Evolutionary conservation across 2,797 vertebrate genomes (phyloP), one percentile per base, ranked within the genome.

Genomic region (Epinephelus coioides): DNA sequence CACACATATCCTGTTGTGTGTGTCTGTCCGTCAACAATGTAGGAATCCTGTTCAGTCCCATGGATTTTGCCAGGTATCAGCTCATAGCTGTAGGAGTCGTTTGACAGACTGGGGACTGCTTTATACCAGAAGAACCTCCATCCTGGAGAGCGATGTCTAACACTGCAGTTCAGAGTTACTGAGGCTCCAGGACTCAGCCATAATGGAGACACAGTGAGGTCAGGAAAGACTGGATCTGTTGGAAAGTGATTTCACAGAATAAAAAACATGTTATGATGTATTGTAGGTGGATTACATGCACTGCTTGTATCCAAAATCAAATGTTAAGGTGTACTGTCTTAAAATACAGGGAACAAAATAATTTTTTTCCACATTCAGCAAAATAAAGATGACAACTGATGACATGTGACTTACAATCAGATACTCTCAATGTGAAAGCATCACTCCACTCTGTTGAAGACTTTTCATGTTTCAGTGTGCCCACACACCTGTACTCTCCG

Each of bases 61-160:
- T 3, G 44, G 50, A 2, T 30, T 49, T 38, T 86, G 18, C 38
- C 69, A 60, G 84, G 49, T 3, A 92, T 76, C 54, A 66, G 55
- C 53, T 83, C 47, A 40, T 17, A 30, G 0, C 2, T 67, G 84
- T 80, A 80, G 23, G 10, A 23, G 11, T 8, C 2, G 7, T 4
- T 0, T 61, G 68, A 5, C 4, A 0, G 5, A 2, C 3, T 1
- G 13, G 73, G 75, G 72, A 79, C 69, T 57, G 56, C 19, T 56
- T 68, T 81, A 71, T 71, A 92, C 88, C 88, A 92, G 79, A 43
- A 76, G 54, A 86, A 84, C 54, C 74, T 89, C 91, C 89, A 90
- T 72, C 69, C 87, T 83, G 65, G 69, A 66, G 82, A 62, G 1
- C 50, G 64, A 49, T n/a, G 2, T 59, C 43, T 1, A 69, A 89